phyloP scores from a whole-genome alignment of 2,888 invertebrate species.

The Conus canariensis region DNA sequence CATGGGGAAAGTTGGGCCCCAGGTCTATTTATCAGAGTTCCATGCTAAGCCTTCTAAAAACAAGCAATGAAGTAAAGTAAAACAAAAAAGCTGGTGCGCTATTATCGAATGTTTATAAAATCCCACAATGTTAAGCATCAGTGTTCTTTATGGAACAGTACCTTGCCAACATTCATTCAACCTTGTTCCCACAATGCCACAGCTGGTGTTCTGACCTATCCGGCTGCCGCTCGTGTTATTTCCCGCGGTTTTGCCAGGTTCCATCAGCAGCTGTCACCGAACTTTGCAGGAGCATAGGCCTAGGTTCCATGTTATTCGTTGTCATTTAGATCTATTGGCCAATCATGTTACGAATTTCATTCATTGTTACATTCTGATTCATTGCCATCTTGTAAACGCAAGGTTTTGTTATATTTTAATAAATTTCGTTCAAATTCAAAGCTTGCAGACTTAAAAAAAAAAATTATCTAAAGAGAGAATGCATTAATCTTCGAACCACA shows the following conservation, averaged over 20 bases:
- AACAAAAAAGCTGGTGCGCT: neutral
- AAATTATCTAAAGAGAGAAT: too few relatives aligned
- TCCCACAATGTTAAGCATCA: neutral
- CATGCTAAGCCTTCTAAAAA: neutral
- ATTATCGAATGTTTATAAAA: neutral
- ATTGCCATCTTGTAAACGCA: neutral
- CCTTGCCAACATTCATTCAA: neutral
- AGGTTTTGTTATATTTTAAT: too few relatives aligned
- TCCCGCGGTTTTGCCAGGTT: neutral
- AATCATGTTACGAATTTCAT: too few relatives aligned
- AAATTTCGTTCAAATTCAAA: too few relatives aligned
- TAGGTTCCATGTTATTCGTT: neutral
- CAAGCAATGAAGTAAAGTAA: neutral
- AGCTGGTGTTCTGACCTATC: neutral
- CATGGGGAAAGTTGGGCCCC: neutral
- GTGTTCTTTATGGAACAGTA: neutral
- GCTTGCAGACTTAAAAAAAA: too few relatives aligned
- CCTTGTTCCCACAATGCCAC: neutral
- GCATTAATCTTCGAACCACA: too few relatives aligned
- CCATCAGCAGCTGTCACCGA: neutral
- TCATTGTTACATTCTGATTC: too few relatives aligned
- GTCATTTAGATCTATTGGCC: neutral
- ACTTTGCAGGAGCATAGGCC: too few relatives aligned
- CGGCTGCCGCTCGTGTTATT: neutral
- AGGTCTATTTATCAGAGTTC: neutral